Base-by-base conservation (phyloP, 2,113 vertebrate genomes). In the Hemicordylus capensis region DNA sequence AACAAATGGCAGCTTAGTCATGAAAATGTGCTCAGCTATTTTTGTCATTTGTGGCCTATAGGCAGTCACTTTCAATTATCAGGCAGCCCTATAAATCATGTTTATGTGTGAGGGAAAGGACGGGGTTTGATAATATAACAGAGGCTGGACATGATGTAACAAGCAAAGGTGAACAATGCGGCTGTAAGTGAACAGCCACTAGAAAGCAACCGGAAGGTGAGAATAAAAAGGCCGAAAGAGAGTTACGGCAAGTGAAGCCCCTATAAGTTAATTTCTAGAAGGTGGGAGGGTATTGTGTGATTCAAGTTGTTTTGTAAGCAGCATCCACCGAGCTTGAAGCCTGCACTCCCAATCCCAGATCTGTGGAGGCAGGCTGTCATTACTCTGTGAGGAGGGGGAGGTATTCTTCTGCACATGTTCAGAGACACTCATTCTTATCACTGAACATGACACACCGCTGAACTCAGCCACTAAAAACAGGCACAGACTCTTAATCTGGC, bases 11-110 rank as follows among this genome's bases (percentile, higher is more conserved):
- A 90, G 61, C 58, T 81, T 58, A 79, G 74, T 56, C 10, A 78
- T 69, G 67, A 76, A 83, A 86, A 72, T 44, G 78, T 54, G 26
- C 44, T 34, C 26, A 34, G 66, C 37, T 76, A 84, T 88, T 74
- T 48, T 56, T 1, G 1, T 74, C 78, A 70, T 31, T n/a, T 58
- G 6, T 76, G 46, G 3, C 1, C 1, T 0, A 12, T 2, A 4
- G 11, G 0, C 6, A 69, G 39, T 63, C 10, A 67, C 70, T 86
- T 61, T 67, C 63, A 3, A 37, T 56, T 69, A 46, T 28, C 83
- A 81, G 66, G 80, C 63, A 51, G 66, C 46, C 48, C 28, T 85
- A 46, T 76, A 81, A 74, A 69, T 19, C 9, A 26, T 74, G 48
- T 76, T 75, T 54, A 54, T 37, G 59, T 34, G 51, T 22, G 15